phyloP scores from a whole-genome alignment of 1,140 invertebrate genomes.

The Drosophila pseudoobscura region DNA sequence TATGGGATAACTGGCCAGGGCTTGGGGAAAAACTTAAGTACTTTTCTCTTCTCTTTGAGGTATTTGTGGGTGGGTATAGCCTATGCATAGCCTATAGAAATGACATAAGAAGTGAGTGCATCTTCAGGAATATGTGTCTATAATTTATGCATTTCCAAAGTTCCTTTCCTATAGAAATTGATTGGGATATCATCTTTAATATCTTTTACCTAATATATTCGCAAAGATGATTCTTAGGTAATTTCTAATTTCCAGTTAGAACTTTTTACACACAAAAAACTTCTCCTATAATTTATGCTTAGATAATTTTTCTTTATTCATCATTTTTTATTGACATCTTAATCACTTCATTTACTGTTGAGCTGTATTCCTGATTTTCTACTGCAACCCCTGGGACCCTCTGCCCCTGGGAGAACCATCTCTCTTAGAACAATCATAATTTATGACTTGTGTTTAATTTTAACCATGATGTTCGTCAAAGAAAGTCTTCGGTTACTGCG shows the following conservation, averaged over 20 bases:
- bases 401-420: background rate
- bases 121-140: too few species aligned
- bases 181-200: background rate
- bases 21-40: too few species aligned
- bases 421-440: conserved; percentile 23
- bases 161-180: too few species aligned
- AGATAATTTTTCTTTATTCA: conserved; percentile 43
- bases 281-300: conserved; percentile 40
- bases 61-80: background rate
- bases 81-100: background rate
- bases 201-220: conserved; percentile 18
- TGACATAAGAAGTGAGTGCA: conserved; percentile 5
- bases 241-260: conserved; percentile 42
- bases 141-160: too few species aligned
- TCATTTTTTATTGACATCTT: too few species aligned
- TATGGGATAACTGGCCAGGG: background rate
- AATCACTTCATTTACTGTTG: background rate
- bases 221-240: conserved; percentile 23
- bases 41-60: conserved; percentile 4
- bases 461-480: conserved; percentile 60
- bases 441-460: conserved; percentile 62
- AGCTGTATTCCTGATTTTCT: conserved; percentile 39
- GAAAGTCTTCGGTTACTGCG: conserved; percentile 38
- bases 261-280: background rate
- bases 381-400: conserved; percentile 20